These are phyloP conservation scores for Syngnathus rostellatus DNA, from an alignment of 2,797 vertebrate species.

Conservation along the genomic window DNA sequence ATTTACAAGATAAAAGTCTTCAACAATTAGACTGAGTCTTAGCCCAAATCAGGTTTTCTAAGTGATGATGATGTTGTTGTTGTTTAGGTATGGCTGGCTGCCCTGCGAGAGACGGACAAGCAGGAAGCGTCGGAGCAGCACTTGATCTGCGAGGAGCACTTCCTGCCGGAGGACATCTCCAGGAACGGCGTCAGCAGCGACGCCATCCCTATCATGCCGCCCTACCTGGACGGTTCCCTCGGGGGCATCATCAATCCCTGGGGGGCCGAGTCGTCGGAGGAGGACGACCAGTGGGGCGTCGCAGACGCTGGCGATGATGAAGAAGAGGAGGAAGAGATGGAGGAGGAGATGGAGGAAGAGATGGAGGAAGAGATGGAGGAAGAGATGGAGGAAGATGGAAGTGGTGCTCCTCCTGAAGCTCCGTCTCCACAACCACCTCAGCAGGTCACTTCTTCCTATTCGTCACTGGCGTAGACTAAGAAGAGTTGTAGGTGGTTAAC, in stretches of 20 bases:
- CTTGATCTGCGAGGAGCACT: constrained; percentile 51
- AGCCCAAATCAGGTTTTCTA: background rate
- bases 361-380: background rate
- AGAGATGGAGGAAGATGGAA: background rate
- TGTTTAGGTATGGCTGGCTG: constrained; percentile 50
- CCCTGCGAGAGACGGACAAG: constrained; percentile 38
- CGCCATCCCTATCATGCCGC: constrained; percentile 51
- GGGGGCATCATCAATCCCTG: constrained; percentile 22
- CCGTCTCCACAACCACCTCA: constrained; percentile 3
- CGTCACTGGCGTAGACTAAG: background rate
- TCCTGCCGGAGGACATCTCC: constrained; percentile 42
- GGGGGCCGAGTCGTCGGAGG: constrained; percentile 25
- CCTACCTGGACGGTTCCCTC: constrained; percentile 30
- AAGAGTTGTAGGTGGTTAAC: too few species aligned
- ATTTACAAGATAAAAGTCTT: too few species aligned
- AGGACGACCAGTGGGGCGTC: constrained; percentile 27
- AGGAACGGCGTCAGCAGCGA: constrained; percentile 13
- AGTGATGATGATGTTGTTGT: background rate
- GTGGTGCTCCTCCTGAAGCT: background rate
- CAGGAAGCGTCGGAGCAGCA: constrained; percentile 25
- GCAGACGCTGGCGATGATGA: background rate
- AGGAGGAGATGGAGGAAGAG: background rate
- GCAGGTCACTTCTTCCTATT: constrained; percentile 16
- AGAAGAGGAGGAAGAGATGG: constrained; percentile 8
- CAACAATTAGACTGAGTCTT: background rate